Evolutionary conservation across 2,797 vertebrate species (phyloP).

Genomic region (Brachyalestes nurse): DNA sequence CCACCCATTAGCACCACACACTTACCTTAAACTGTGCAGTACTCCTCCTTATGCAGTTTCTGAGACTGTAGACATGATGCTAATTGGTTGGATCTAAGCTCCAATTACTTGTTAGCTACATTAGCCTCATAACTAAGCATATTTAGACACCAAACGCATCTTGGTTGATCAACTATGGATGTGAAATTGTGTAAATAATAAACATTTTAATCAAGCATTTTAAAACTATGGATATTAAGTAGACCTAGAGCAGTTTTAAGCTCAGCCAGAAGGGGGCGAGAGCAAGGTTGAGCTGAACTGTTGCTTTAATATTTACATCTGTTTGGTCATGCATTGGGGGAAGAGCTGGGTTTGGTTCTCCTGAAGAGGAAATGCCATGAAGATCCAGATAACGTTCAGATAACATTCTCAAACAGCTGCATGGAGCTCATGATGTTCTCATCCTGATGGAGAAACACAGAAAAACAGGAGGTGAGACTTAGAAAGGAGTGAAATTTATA

Average conservation of each 20-base stretch:
- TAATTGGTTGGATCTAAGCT: too few species aligned
- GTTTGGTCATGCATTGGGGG: not conserved
- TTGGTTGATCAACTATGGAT: not conserved
- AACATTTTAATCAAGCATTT: too few species aligned
- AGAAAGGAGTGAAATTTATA: not conserved
- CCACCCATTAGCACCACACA: too few species aligned
- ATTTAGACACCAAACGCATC: not conserved
- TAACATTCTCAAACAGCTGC: slow-evolving; percentile 94
- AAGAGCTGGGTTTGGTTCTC: not conserved
- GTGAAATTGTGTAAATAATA: too few species aligned
- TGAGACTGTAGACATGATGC: too few species aligned
- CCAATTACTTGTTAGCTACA: too few species aligned
- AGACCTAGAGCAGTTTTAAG: too few species aligned
- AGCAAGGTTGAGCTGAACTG: not conserved
- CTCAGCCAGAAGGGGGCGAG: too few species aligned
- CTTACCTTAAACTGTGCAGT: too few species aligned
- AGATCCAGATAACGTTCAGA: slow-evolving; percentile 72
- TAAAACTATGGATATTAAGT: too few species aligned
- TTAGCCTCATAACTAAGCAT: too few species aligned
- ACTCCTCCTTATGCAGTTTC: too few species aligned
- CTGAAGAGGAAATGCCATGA: not conserved
- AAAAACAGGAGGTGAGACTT: slow-evolving; percentile 8
- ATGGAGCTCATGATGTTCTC: slow-evolving; percentile 95
- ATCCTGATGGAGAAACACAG: slow-evolving; percentile 77
- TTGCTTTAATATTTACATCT: not conserved